phyloP scores from a whole-genome alignment of 1,140 invertebrate genomes.

The Periplaneta americana region DNA sequence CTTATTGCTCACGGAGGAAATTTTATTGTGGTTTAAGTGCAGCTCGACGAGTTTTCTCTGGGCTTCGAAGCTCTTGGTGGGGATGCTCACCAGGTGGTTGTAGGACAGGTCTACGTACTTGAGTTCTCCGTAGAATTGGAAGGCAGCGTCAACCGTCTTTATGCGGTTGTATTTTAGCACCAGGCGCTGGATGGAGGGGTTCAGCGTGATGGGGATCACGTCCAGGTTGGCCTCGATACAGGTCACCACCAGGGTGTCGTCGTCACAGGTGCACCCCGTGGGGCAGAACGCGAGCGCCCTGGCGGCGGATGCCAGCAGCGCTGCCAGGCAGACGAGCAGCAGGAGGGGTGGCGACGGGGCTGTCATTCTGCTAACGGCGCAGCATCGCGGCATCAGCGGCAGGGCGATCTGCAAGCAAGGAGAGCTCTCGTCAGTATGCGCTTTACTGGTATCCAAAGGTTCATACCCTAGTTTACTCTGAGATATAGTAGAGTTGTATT shows the following conservation, averaged over 20 bases:
- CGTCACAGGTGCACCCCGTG: constrained; percentile 75
- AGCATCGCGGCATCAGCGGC: background rate
- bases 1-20: constrained; percentile 68
- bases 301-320: constrained; percentile 30
- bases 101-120: constrained; percentile 77
- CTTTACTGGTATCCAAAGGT: too few species aligned
- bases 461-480: too few species aligned
- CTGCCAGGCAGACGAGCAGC: constrained; percentile 31
- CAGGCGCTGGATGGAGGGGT: constrained; percentile 79
- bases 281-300: constrained; percentile 55
- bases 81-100: constrained; percentile 76
- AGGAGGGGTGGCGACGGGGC: constrained; percentile 24
- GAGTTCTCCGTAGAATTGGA: constrained; percentile 80
- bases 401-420: background rate
- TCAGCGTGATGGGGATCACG: constrained; percentile 84
- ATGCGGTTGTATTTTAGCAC: constrained; percentile 77
- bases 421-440: too few species aligned
- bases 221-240: constrained; percentile 80
- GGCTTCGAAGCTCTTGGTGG: constrained; percentile 66
- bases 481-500: too few species aligned
- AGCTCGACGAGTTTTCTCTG: constrained; percentile 77
- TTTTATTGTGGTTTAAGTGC: constrained; percentile 78
- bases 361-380: background rate
- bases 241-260: constrained; percentile 79
- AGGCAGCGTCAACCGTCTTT: constrained; percentile 77